Conservation (phyloP, 1,140 invertebrate genomes). For the Danaus plexippus region DNA sequence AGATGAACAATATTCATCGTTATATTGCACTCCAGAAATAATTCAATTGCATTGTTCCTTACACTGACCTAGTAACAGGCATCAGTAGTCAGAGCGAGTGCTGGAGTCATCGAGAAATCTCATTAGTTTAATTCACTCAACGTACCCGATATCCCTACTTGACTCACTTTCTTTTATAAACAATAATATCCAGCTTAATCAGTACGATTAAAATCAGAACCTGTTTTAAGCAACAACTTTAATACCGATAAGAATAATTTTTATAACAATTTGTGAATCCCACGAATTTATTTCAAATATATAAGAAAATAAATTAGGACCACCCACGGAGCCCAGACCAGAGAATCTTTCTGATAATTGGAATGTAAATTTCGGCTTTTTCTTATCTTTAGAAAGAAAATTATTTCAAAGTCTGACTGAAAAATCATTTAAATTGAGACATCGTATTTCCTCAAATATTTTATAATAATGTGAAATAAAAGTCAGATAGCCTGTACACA, state of each 20-base stretch:
- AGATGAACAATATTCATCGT: no score
- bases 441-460: no score
- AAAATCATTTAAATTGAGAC: no score
- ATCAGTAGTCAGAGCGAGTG: constrained; percentile 28
- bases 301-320: constrained; percentile 10
- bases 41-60: constrained; percentile 28
- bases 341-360: constrained; percentile 6
- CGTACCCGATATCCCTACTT: constrained; percentile 2
- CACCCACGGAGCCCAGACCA: constrained; percentile 4
- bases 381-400: no score
- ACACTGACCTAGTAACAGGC: constrained; percentile 36
- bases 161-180: neutral
- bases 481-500: no score
- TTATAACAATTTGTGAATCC: neutral
- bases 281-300: neutral
- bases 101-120: constrained; percentile 24
- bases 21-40: constrained; percentile 22
- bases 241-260: no score
- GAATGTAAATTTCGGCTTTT: constrained; percentile 7
- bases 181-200: constrained; percentile 5
- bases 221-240: no score
- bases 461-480: no score
- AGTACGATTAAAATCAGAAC: neutral
- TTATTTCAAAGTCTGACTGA: no score
- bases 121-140: constrained; percentile 27